Conservation (phyloP, 2,888 invertebrate species). For the Bombylius major region DNA sequence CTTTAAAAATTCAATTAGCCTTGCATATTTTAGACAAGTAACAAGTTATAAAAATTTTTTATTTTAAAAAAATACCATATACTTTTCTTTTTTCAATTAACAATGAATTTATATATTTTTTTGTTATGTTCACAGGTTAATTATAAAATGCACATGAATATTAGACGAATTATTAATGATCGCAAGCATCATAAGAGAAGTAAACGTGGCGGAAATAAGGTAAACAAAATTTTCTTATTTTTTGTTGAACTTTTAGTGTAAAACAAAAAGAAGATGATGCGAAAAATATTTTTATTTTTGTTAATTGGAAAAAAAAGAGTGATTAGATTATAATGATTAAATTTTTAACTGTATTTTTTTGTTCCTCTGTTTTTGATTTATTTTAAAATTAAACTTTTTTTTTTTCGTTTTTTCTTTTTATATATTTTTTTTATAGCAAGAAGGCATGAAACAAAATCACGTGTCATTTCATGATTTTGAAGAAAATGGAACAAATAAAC, state of each 20-base stretch:
- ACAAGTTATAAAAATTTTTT: no score
- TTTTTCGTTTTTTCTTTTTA: not conserved
- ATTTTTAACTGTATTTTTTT: not conserved
- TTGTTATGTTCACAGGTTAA: constrained; percentile 40
- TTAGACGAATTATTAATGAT: constrained; percentile 74
- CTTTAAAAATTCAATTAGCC: no score
- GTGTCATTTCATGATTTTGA: constrained; percentile 83
- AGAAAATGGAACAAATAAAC: constrained; percentile 78
- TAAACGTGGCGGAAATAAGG: constrained; percentile 67
- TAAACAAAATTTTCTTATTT: constrained; percentile 25
- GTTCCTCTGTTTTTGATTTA: not conserved
- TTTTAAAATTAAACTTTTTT: not conserved
- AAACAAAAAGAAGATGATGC: no score
- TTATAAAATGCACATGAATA: constrained; percentile 84
- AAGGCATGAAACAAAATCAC: constrained; percentile 69
- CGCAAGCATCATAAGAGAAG: constrained; percentile 75
- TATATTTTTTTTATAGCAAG: constrained; percentile 41
- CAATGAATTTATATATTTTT: not conserved
- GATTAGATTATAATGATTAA: not conserved
- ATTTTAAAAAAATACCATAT: no score
- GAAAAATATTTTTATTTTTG: no score
- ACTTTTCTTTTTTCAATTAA: no score
- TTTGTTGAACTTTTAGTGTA: not conserved
- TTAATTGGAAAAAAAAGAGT: no score
- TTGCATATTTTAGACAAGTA: no score